Evolutionary conservation across 2,113 vertebrate genomes (phyloP).

Genomic region (Oncorhynchus keta): DNA sequence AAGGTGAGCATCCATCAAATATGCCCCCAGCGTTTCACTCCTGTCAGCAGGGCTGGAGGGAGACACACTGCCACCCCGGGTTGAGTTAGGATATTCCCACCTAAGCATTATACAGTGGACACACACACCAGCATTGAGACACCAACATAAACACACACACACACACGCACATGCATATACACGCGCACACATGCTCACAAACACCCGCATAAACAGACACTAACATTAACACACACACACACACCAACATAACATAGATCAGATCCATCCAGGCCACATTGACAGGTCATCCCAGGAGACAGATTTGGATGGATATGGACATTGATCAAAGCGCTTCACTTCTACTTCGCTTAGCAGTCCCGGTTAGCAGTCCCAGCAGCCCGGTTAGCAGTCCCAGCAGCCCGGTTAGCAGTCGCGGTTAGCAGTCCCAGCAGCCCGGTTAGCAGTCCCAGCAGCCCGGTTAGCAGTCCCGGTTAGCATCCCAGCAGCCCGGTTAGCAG

Average conservation of each 20-base stretch:
- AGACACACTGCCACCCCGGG: conserved; percentile 13
- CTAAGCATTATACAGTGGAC: conserved; percentile 10
- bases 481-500: no score
- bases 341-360: background rate
- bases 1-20: conserved; percentile 49
- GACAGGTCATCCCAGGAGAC: conserved; percentile 29
- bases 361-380: background rate
- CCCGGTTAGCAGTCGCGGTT: no score
- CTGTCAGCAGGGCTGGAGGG: conserved; percentile 34
- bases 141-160: background rate
- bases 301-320: conserved; percentile 32
- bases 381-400: background rate
- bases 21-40: conserved; percentile 31
- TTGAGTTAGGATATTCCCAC: conserved; percentile 30
- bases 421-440: background rate
- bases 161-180: background rate
- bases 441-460: background rate
- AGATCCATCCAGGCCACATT: conserved; percentile 4
- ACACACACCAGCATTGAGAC: background rate
- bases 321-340: conserved; percentile 23
- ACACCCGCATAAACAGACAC: background rate
- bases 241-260: conserved; percentile 25
- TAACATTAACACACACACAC: background rate
- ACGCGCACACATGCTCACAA: conserved; percentile 1
- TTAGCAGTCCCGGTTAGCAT: background rate